Conservation (phyloP, 1,140 invertebrate genomes). For the Drosophila kurseongensis region DNA sequence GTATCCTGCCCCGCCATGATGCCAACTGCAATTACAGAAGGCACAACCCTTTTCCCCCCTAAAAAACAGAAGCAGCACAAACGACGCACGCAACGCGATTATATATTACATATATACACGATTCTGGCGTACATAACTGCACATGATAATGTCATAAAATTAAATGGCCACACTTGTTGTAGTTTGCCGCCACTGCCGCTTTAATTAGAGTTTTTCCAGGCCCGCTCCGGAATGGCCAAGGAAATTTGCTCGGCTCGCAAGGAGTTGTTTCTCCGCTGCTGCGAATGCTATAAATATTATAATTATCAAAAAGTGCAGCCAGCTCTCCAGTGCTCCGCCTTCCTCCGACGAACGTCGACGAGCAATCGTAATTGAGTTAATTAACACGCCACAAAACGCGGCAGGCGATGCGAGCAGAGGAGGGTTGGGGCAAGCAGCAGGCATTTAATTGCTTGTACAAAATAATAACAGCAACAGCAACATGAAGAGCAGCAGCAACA, state of each 20-base stretch:
- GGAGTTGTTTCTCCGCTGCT: conserved; percentile 20
- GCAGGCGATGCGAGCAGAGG: conserved; percentile 47
- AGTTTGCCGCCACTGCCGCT: conserved; percentile 29
- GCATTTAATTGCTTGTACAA: conserved; percentile 80
- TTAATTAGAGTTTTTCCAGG: conserved; percentile 80
- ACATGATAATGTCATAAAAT: conserved; percentile 84
- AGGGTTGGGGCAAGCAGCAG: conserved; percentile 45
- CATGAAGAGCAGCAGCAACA: conserved; percentile 15
- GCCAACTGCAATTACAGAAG: conserved; percentile 61
- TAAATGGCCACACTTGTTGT: conserved; percentile 78
- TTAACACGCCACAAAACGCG: conserved; percentile 81
- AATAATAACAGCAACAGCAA: conserved; percentile 66
- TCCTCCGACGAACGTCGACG: conserved; percentile 36
- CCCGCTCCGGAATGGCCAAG: conserved; percentile 37
- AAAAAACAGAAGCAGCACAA: conserved; percentile 3
- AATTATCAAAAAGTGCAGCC: conserved; percentile 74
- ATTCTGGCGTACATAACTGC: conserved; percentile 63
- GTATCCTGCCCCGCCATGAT: conserved; percentile 16
- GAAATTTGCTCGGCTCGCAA: conserved; percentile 61
- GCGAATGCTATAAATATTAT: conserved; percentile 77
- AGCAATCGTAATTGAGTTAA: conserved; percentile 82
- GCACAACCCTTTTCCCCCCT: conserved; percentile 46
- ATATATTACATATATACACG: conserved; percentile 28
- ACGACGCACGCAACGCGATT: conserved; percentile 55
- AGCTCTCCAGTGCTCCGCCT: conserved; percentile 20